Evolutionary conservation across 2,113 vertebrate genomes (phyloP), one percentile per base, ranked within the genome.

Genomic region (Oncorhynchus keta): DNA sequence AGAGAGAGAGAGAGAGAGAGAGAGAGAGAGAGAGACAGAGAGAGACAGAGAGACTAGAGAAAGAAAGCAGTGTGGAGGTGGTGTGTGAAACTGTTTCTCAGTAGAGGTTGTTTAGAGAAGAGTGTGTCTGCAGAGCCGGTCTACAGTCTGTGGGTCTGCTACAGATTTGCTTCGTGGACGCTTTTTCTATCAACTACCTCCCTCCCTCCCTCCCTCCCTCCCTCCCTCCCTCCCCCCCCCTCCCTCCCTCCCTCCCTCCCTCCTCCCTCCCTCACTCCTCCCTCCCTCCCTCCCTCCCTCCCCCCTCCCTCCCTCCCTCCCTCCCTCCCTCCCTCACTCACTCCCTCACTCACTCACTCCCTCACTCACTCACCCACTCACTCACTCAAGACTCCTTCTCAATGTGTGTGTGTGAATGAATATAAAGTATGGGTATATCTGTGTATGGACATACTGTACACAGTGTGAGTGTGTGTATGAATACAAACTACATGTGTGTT

Each of bases 391-490:
- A 62, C 7, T 62, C 12, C n/a, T 62, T n/a, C 59, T 73, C 51
- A 74, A 11, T 73, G 55, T 73, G 72, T 73, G 72, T 73, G 30
- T 73, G 30, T 55, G 70, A 45, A n/a, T 22, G 35, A 4, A 57
- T 57, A 57, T 57, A 57, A 18, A 57, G 59, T 62, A 2, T 62
- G n/a, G 3, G 59, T 62, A 5, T 62, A 7, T 62, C 12, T 62
- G 59, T 62, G 59, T 22, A 3, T 62, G 16, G 1, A 6, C 18
- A 20, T 57, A 20, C 39, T 62, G 59, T 62, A 16, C 12, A 55
- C 14, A 18, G 66, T 62, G n/a, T 73, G 71, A 74, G 16, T 73
- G 71, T 73, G 72, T 73, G 57, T 73, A 18, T 68, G 48, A 70
- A 64, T 51, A 45, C 57, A 39, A 8, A 64, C 14, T 11, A 20